Percentiles rank a stretch among this genome's conserved stretches.
Conservation (phyloP, 2,888 invertebrate genomes). For the Shargacucullia verbasci region DNA sequence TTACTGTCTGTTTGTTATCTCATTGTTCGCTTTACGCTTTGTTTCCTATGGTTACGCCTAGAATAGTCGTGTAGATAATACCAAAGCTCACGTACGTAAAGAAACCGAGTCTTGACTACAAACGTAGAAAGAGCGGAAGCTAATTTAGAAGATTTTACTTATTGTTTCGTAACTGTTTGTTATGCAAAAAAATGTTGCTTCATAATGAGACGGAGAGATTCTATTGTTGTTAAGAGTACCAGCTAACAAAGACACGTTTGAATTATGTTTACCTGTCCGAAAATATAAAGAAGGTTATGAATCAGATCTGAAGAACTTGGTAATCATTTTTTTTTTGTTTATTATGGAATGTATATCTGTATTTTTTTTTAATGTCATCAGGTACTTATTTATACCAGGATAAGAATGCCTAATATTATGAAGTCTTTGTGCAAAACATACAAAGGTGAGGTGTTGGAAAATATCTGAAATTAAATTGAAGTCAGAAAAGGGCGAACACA, state of each 20-base stretch:
- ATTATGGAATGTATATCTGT: no score
- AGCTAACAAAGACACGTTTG: slow-evolving; percentile 54
- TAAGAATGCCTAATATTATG: slow-evolving; percentile 55
- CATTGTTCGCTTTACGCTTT: slow-evolving; percentile 71
- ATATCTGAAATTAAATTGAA: slow-evolving; percentile 80
- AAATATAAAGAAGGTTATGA: slow-evolving; percentile 54
- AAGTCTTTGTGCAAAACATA: slow-evolving; percentile 56
- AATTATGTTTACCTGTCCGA: slow-evolving; percentile 56
- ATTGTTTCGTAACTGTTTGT: slow-evolving; percentile 67
- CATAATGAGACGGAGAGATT: slow-evolving; percentile 54
- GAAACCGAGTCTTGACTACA: slow-evolving; percentile 69
- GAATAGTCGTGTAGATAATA: slow-evolving; percentile 53
- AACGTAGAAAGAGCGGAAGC: slow-evolving; percentile 73
- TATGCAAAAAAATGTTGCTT: slow-evolving; percentile 65
- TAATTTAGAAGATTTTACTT: slow-evolving; percentile 73
- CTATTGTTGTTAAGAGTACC: slow-evolving; percentile 49
- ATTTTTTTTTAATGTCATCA: no score
- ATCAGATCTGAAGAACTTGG: slow-evolving; percentile 44
- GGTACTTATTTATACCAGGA: no score
- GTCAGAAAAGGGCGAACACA: slow-evolving; percentile 76
- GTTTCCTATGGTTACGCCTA: slow-evolving; percentile 41
- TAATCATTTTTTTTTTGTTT: slow-evolving; percentile 48
- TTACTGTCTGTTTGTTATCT: slow-evolving; percentile 73
- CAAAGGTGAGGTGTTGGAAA: slow-evolving; percentile 69
- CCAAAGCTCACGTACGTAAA: slow-evolving; percentile 47